Percentiles rank a stretch among this genome's conserved stretches.
Evolutionary conservation across 2,113 vertebrate genomes (phyloP).

Genomic region (Columba janthina): DNA sequence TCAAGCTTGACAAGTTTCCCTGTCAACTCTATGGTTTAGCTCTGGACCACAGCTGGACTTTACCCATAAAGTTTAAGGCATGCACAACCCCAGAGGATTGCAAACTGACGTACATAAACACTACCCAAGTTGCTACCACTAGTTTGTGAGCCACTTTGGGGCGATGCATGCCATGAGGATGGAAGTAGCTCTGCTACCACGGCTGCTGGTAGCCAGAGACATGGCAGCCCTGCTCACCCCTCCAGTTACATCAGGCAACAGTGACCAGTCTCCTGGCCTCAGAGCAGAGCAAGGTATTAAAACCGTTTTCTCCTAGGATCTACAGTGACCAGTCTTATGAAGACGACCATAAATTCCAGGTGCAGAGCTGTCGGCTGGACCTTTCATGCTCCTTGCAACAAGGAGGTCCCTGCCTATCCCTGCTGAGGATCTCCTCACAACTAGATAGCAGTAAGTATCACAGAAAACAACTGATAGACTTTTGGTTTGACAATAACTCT

Average conservation of each 20-base stretch:
- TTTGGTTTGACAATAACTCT: not conserved
- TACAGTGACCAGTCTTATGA: not conserved
- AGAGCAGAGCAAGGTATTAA: not conserved
- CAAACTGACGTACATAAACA: not conserved
- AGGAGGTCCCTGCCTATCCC: not conserved
- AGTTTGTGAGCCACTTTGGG: not conserved
- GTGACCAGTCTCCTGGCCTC: not conserved
- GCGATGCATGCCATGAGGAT: not conserved
- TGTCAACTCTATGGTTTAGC: not conserved
- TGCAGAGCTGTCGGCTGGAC: not conserved
- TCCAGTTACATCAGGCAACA: accelerated
- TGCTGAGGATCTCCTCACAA: not conserved
- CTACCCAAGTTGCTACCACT: not conserved
- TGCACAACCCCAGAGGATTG: not conserved
- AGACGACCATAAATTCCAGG: not conserved
- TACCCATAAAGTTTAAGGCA: not conserved
- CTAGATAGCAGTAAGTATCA: not conserved
- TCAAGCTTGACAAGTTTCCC: not conserved
- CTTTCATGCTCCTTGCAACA: accelerated
- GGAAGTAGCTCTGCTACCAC: not conserved
- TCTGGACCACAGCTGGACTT: not conserved
- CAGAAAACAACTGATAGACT: not conserved
- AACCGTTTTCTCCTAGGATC: not conserved
- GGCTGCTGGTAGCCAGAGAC: not conserved
- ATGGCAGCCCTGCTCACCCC: accelerated